Evolutionary conservation across 2,888 invertebrate genomes (phyloP).

Genomic region (Zeuzera pyrina): DNA sequence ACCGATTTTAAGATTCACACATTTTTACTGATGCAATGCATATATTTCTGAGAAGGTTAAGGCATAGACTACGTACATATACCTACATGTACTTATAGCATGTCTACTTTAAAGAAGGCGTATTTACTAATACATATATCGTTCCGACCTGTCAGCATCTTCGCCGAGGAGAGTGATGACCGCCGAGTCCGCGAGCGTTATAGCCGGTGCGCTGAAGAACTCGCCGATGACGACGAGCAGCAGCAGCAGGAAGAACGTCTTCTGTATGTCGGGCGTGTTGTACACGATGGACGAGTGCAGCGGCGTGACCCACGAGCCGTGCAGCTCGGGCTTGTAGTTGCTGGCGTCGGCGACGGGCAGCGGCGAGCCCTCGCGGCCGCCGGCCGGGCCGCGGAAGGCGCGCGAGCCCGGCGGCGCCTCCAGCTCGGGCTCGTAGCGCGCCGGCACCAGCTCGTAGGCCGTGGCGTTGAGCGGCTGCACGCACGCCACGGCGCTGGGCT

Average conservation of each 20-base stretch:
- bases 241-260: constrained; percentile 94
- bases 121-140: too few species aligned
- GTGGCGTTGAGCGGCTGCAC: constrained; percentile 73
- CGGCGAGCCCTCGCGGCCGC: constrained; percentile 74
- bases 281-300: constrained; percentile 96
- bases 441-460: constrained; percentile 75
- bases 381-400: constrained; percentile 36
- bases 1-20: too few species aligned
- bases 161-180: constrained; percentile 92
- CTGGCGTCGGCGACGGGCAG: constrained; percentile 81
- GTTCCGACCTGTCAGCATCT: constrained; percentile 86
- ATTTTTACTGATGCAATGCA: too few species aligned
- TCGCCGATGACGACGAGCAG: constrained; percentile 96
- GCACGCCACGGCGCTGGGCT: constrained; percentile 94
- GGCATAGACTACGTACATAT: too few species aligned
- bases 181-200: constrained; percentile 94
- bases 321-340: constrained; percentile 80
- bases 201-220: constrained; percentile 97
- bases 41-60: too few species aligned
- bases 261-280: constrained; percentile 89
- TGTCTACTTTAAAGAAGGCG: too few species aligned
- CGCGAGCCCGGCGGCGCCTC: constrained; percentile 25
- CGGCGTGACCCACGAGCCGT: constrained; percentile 88
- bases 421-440: constrained; percentile 60
- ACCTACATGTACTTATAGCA: too few species aligned